Conservation (phyloP, 2,797 vertebrate genomes). For the Typhlichthys subterraneus region DNA sequence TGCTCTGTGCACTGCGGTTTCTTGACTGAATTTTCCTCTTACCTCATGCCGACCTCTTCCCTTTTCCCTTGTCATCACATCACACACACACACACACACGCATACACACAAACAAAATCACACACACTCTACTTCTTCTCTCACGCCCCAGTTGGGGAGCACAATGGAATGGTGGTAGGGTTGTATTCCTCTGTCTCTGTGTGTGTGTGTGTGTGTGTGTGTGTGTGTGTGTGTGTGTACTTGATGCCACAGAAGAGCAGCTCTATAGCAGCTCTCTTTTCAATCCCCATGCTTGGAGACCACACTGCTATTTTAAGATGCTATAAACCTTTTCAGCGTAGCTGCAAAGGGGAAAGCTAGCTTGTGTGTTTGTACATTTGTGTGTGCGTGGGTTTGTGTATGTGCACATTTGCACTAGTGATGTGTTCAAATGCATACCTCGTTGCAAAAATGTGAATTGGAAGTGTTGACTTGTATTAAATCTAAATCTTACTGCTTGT, state of each 20-base stretch:
- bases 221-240: conserved; percentile 38
- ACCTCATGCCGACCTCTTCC: conserved; percentile 56
- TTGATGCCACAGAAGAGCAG: conserved; percentile 64
- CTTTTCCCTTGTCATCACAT: conserved; percentile 42
- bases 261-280: conserved; percentile 64
- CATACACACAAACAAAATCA: no score
- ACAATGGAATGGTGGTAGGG: conserved; percentile 65
- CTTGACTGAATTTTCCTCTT: conserved; percentile 48
- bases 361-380: conserved; percentile 25
- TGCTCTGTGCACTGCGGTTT: conserved; percentile 38
- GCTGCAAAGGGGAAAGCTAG: conserved; percentile 58
- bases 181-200: conserved; percentile 8
- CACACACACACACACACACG: not conserved
- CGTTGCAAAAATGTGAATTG: no score
- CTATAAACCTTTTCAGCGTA: conserved; percentile 72
- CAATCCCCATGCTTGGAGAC: conserved; percentile 68
- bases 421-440: not conserved
- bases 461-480: no score
- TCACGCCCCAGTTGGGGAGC: conserved; percentile 74
- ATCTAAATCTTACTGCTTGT: no score
- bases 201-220: conserved; percentile 8
- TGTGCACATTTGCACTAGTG: not conserved
- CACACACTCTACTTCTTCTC: conserved; percentile 53
- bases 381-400: not conserved
- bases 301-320: conserved; percentile 76